Conservation (phyloP, 2,113 vertebrate species). For the Seriola quinqueradiata region DNA sequence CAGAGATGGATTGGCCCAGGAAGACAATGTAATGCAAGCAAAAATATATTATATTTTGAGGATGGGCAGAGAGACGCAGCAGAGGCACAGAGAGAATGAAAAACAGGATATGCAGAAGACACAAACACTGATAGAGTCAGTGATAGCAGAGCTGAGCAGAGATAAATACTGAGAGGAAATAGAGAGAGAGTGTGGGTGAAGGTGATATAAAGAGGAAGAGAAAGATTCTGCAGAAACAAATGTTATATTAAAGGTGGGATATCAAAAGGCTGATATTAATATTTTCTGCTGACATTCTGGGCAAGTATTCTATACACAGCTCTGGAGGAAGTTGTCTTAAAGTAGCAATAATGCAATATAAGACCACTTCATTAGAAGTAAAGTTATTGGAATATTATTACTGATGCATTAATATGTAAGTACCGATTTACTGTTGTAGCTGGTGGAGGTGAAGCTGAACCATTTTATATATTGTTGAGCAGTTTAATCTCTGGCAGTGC, state of each 20-base stretch:
- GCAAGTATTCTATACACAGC: not conserved
- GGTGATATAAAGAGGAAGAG: conserved; percentile 19
- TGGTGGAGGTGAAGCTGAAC: not conserved
- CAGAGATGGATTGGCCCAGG: conserved; percentile 27
- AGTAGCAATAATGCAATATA: not conserved
- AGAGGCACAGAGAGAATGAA: not conserved
- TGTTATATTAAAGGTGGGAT: not conserved
- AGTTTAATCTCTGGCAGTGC: no score
- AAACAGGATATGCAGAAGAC: conserved; percentile 33
- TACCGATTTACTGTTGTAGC: not conserved
- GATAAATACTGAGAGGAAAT: conserved; percentile 28
- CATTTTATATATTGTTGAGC: not conserved
- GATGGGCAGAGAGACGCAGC: not conserved
- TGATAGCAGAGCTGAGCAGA: conserved; percentile 23
- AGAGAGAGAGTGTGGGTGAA: not conserved
- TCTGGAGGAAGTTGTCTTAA: not conserved
- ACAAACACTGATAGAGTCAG: conserved; percentile 13
- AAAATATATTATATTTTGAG: not conserved
- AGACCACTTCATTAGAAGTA: no score
- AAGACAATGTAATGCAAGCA: not conserved
- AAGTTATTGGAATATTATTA: not conserved
- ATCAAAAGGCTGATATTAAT: not conserved
- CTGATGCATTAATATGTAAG: not conserved
- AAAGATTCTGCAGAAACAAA: conserved; percentile 18
- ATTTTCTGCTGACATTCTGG: not conserved